Evolutionary conservation across 2,113 vertebrate species (phyloP).

Genomic region (Eptesicus fuscus): DNA sequence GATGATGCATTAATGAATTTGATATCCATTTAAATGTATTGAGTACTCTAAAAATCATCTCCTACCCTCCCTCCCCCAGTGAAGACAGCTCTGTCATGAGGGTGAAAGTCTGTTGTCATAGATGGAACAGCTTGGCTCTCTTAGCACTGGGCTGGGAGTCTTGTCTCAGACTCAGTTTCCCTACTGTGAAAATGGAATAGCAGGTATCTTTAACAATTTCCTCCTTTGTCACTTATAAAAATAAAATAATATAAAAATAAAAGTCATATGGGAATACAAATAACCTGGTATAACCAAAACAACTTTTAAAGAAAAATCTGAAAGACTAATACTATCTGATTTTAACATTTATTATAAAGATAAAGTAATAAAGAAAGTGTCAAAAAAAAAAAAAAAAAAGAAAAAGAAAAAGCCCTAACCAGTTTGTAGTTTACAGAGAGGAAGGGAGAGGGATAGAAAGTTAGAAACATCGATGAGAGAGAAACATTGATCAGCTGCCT

Average conservation of each 20-base stretch:
- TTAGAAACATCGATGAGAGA: no score
- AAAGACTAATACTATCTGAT: neutral
- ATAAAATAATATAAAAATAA: neutral
- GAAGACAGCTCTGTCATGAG: neutral
- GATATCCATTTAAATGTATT: neutral
- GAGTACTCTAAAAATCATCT: neutral
- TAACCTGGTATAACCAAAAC: neutral
- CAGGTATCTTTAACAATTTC: neutral
- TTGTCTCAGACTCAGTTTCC: neutral
- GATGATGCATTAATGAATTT: neutral
- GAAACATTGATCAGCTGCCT: no score
- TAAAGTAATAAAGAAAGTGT: neutral
- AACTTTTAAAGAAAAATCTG: neutral
- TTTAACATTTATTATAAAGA: neutral
- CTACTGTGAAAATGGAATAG: neutral
- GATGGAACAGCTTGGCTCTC: neutral
- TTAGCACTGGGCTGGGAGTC: neutral
- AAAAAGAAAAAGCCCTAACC: no score
- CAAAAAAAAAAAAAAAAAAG: no score
- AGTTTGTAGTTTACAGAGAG: no score
- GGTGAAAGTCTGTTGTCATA: neutral
- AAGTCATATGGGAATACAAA: neutral
- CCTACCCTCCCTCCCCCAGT: no score
- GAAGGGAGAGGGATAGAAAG: no score
- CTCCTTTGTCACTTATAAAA: neutral